Evolutionary conservation across 2,888 invertebrate species (phyloP), one percentile per base, ranked within the genome.

Genomic region (Drosophila borborema): DNA sequence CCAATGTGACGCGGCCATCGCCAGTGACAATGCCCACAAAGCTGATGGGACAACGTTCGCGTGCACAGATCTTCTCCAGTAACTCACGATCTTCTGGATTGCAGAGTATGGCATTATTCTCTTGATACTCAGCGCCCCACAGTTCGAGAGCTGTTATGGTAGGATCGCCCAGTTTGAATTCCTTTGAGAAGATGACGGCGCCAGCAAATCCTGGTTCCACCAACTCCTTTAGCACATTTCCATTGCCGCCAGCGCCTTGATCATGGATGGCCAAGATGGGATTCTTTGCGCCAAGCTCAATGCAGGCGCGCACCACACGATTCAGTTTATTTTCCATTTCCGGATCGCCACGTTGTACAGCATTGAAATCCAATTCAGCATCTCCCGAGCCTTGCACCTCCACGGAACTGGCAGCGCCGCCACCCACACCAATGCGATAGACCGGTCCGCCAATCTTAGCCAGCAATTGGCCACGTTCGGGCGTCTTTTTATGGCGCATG

Each of bases 251-350:
- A 10, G 99, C 99, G 23, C 99, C 99, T 94, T 99, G 99, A 94
- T 99, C 99, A 92, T 99, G 99, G 84, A 99, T 99, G 0, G 95
- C 98, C 96, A 84, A 95, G 83, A 99, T 98, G 3, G 99, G 99
- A 94, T 99, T 98, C 16, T 94, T 94, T 0, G 95, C 94, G 1
- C 95, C 95, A 91, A 96, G 94, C 94, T 99, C 99, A 40, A 98
- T 94, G 90, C 99, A 99, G 1, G 97, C 97, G 75, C 99, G 94
- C 1, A 99, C 97, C 3, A 99, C 96, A 70, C 99, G 94, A 93
- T 99, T 99, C 41, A 99, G 93, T 92, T 99, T 99, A 91, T 99
- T 98, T 82, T 99, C 99, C 99, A 99, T 99, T 94, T 99, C 99
- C 3, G 99, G 97, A 93, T 99, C 99, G 55, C 97, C 93, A 59